Base-by-base conservation (phyloP, 1,140 invertebrate genomes). In the Dendrolimus kikuchii region DNA sequence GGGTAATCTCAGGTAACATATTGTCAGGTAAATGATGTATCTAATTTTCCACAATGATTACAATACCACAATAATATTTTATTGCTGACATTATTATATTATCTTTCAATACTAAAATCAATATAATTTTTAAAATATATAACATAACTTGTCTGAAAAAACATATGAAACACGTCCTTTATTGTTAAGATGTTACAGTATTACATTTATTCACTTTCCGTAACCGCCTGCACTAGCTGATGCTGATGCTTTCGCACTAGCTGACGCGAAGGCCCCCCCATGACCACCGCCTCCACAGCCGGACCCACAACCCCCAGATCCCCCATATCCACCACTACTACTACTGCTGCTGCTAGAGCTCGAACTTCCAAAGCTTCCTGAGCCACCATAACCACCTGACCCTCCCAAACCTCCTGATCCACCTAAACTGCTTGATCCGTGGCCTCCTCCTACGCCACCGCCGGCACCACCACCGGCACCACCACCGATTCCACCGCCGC, bases 171-270 rank as follows among this genome's bases (percentile, higher is more conserved):
- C 23, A 23, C 23, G 23, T 3, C 23, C 23, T 23, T 23, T 23
- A 23, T 23, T 23, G 23, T 23, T 23, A 23, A 45, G n/a, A 45
- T 8, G 43, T 6, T 45, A 45, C 5, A 48, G 8, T 48, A 38
- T 7, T 7, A 38, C 5, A 7, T 4, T 7, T 8, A 6, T 6
- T 37, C 36, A 41, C 53, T 56, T 43, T 4, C 76, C 76, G 45
- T 81, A 81, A 44, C 78, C 69, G 6, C 77, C 56, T 5, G 71
- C 67, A 38, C 68, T 68, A 3, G 75, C 68, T 38, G 71, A 71
- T 4, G 74, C 74, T 2, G 66, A 66, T 8, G 77, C 74, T 43
- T 68, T 62, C 7, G 74, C 74, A 41, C 64, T 75, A 8, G 77
- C 74, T 5, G 67, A 68, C 5, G 74, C 71, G 10, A 55, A 70